These are phyloP conservation scores for Porites lobata DNA, from an alignment of 92 coral and sea anemone genomes.

Conservation along the genomic window DNA sequence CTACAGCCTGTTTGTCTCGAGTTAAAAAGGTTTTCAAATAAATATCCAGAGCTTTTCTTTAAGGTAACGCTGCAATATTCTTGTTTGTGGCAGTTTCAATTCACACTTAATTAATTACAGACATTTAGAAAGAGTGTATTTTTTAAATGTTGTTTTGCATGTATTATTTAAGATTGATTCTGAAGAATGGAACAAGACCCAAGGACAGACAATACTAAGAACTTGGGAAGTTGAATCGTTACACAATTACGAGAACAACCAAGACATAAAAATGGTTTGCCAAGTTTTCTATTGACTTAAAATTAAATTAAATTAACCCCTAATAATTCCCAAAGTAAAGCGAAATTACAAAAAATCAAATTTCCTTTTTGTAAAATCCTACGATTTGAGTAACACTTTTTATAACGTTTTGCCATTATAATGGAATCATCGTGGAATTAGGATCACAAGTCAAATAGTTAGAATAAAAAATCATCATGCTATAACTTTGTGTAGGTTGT, in stretches of 20 bases:
- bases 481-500: no score
- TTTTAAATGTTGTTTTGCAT: background rate
- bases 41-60: conserved; percentile 90
- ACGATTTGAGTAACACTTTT: no score
- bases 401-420: no score
- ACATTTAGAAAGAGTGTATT: no score
- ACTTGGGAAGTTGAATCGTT: conserved; percentile 97
- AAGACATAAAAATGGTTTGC: conserved; percentile 89
- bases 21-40: conserved; percentile 85
- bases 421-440: no score
- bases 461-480: no score
- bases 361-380: no score
- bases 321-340: no score
- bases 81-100: background rate
- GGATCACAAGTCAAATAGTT: no score
- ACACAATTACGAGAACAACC: conserved; percentile 98
- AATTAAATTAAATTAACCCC: no score
- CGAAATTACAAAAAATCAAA: background rate
- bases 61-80: conserved; percentile 61
- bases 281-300: background rate
- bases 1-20: conserved; percentile 93
- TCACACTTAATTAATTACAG: background rate
- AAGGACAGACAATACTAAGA: conserved; percentile 91
- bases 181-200: conserved; percentile 92
- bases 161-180: conserved; percentile 78